Conservation (phyloP, 2,888 invertebrate genomes). For the Ischnura elegans region DNA sequence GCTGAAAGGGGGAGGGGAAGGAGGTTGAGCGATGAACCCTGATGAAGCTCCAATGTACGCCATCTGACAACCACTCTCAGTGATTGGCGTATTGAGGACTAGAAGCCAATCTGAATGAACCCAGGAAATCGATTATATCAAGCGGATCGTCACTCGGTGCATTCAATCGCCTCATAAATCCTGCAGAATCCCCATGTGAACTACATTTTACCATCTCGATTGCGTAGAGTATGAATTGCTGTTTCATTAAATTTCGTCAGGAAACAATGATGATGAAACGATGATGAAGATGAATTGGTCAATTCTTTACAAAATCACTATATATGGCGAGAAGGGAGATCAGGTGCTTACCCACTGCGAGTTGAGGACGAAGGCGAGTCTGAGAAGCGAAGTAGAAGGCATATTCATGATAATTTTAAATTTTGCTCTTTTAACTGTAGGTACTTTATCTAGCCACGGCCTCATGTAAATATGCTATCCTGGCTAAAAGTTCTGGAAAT, state of each 20-base stretch:
- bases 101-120: not conserved
- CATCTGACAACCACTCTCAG: not conserved
- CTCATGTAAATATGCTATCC: too few relatives aligned
- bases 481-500: too few relatives aligned
- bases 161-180: not conserved
- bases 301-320: too few relatives aligned
- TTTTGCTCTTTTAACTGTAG: too few relatives aligned
- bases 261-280: not conserved
- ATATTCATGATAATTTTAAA: too few relatives aligned
- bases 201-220: not conserved
- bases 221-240: not conserved
- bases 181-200: not conserved
- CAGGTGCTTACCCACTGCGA: too few relatives aligned
- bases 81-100: conserved; percentile 26
- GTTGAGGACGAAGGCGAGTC: too few relatives aligned
- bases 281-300: too few relatives aligned
- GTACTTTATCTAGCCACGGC: too few relatives aligned
- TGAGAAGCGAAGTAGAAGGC: too few relatives aligned
- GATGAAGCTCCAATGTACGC: not conserved
- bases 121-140: not conserved
- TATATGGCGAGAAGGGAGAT: too few relatives aligned
- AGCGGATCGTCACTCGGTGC: not conserved
- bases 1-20: not conserved
- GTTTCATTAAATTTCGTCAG: not conserved
- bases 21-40: conserved; percentile 8